Conservation (phyloP, 2,888 invertebrate genomes). For the Dynastes tityus region DNA sequence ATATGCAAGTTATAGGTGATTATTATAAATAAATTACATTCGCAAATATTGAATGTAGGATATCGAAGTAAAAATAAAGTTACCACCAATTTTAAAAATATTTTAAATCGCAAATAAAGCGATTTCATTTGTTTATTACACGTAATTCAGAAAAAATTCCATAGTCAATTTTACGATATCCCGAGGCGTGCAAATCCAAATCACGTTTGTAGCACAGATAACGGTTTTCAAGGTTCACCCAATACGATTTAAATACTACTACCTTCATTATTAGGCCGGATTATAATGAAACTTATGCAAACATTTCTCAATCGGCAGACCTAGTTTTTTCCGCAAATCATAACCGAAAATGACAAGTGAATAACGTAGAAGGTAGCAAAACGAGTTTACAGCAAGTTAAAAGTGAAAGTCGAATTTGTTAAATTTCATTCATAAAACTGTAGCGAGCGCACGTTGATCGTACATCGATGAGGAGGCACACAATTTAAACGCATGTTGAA, state of each 20-base stretch:
- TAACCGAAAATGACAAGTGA: neutral
- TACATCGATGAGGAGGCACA: neutral
- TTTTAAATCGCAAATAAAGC: too few species aligned
- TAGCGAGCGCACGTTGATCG: neutral
- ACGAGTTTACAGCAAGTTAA: slow-evolving; percentile 11
- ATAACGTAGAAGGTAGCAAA: neutral
- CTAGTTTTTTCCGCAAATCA: slow-evolving; percentile 3
- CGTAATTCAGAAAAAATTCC: too few species aligned
- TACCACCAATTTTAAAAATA: too few species aligned
- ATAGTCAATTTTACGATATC: too few species aligned
- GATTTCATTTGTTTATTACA: too few species aligned
- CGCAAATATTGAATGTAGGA: neutral
- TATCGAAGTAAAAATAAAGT: too few species aligned
- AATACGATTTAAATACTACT: too few species aligned
- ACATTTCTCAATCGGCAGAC: neutral
- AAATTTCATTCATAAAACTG: slow-evolving; percentile 43
- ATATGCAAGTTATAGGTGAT: neutral
- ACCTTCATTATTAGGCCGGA: too few species aligned
- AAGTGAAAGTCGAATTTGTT: slow-evolving; percentile 41
- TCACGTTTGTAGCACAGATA: too few species aligned
- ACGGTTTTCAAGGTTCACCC: too few species aligned
- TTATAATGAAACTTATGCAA: neutral
- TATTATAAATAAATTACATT: neutral
- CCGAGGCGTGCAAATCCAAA: too few species aligned
- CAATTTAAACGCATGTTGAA: slow-evolving; percentile 13